Evolutionary conservation across 2,888 invertebrate species (phyloP).

Genomic region (Coleophora flavipennella): DNA sequence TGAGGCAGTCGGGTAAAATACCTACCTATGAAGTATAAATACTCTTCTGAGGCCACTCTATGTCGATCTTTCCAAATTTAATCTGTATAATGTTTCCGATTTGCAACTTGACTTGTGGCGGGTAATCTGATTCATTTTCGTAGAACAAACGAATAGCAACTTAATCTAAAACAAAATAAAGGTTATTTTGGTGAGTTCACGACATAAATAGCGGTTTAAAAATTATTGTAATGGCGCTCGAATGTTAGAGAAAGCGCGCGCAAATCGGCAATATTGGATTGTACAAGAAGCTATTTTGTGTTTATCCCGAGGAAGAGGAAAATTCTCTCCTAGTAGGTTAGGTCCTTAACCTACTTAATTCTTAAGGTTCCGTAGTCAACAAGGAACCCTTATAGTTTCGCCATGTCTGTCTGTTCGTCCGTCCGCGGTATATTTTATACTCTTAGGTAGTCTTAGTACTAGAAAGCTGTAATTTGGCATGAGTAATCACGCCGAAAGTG

Average conservation of each 20-base stretch:
- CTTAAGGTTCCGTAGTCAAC: too few relatives aligned
- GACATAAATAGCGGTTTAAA: not conserved
- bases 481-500: too few relatives aligned
- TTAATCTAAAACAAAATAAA: not conserved
- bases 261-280: conserved; percentile 52
- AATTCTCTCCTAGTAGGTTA: too few relatives aligned
- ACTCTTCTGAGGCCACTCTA: not conserved
- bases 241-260: conserved; percentile 33
- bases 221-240: conserved; percentile 41
- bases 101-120: not conserved
- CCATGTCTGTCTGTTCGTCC: too few relatives aligned
- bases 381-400: too few relatives aligned
- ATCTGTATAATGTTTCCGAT: not conserved
- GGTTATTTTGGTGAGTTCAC: not conserved
- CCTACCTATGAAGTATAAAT: too few relatives aligned
- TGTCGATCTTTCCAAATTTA: not conserved
- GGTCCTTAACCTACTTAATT: too few relatives aligned
- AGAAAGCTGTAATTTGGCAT: too few relatives aligned
- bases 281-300: conserved; percentile 28
- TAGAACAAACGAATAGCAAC: not conserved
- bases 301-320: not conserved
- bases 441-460: too few relatives aligned
- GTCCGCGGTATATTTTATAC: too few relatives aligned
- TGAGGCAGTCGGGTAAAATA: too few relatives aligned
- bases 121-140: too few relatives aligned